These are phyloP conservation scores for Vespertilio murinus DNA, from an alignment of 2,797 vertebrate genomes.

Conservation along the genomic window DNA sequence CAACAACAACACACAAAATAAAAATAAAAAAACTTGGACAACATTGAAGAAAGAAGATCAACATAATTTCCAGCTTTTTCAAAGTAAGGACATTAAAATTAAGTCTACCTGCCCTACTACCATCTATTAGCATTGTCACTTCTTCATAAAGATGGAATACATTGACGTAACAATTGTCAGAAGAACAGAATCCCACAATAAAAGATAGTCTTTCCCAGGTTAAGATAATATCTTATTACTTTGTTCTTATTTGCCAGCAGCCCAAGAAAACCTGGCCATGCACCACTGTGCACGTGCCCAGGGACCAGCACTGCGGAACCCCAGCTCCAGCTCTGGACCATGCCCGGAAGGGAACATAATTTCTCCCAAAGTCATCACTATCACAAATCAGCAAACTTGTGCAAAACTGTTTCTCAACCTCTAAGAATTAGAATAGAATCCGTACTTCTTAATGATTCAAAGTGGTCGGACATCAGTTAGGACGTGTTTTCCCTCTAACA, in stretches of 20 bases:
- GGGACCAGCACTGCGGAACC: background rate
- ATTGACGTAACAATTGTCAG: background rate
- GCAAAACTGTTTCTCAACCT: slow-evolving; percentile 1
- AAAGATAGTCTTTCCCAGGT: background rate
- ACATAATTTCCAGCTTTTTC: slow-evolving; percentile 4
- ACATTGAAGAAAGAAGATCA: background rate
- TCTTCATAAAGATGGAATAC: background rate
- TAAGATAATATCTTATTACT: background rate
- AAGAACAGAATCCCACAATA: background rate
- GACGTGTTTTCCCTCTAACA: background rate
- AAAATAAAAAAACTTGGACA: too few relatives aligned
- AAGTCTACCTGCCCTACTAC: background rate
- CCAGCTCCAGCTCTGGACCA: background rate
- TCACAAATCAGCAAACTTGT: background rate
- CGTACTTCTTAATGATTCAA: background rate
- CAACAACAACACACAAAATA: background rate
- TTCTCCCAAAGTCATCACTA: background rate
- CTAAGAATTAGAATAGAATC: background rate
- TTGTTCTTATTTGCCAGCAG: background rate
- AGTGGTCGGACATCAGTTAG: background rate
- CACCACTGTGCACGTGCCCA: background rate
- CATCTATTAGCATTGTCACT: background rate
- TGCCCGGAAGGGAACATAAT: background rate
- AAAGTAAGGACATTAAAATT: slow-evolving; percentile 2
- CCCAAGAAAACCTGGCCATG: background rate